Evolutionary conservation across 2,888 invertebrate genomes (phyloP).

Genomic region (Ashinkailepas kermadecensis): DNA sequence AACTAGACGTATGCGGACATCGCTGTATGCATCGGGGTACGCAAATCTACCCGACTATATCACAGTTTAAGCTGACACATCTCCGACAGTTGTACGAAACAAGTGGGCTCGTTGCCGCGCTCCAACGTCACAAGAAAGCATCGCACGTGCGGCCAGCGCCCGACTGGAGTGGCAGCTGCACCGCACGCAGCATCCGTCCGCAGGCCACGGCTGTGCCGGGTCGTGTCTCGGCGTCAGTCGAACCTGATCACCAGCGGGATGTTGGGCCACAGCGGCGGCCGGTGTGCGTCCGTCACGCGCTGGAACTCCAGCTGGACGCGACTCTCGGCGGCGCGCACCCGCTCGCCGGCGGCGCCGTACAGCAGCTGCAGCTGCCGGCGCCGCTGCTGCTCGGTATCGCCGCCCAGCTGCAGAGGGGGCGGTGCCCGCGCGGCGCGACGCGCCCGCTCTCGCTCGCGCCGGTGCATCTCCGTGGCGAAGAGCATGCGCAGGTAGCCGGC

Average conservation of each 20-base stretch:
- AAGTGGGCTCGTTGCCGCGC: too few relatives aligned
- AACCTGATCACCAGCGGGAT: slow-evolving; percentile 29
- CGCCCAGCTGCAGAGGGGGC: not conserved
- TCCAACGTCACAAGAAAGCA: too few relatives aligned
- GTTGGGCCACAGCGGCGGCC: slow-evolving; percentile 32
- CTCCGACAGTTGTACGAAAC: too few relatives aligned
- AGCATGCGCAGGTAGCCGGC: not conserved
- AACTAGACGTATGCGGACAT: too few relatives aligned
- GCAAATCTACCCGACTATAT: too few relatives aligned
- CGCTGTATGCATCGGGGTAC: too few relatives aligned
- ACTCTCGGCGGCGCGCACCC: slow-evolving; percentile 32
- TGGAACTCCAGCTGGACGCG: slow-evolving; percentile 33
- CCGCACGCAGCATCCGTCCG: too few relatives aligned
- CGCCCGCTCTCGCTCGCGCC: not conserved
- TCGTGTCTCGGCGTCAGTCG: not conserved
- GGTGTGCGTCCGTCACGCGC: slow-evolving; percentile 27
- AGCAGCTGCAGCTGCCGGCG: slow-evolving; percentile 31
- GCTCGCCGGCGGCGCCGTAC: slow-evolving; percentile 30
- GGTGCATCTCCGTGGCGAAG: not conserved
- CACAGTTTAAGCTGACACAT: too few relatives aligned
- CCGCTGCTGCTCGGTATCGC: slow-evolving; percentile 20
- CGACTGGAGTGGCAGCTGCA: too few relatives aligned
- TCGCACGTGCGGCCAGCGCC: too few relatives aligned
- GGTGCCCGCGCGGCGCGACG: not conserved
- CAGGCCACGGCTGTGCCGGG: too few relatives aligned